Conservation (phyloP, 23 tunicate genomes). For the Styela clava region DNA sequence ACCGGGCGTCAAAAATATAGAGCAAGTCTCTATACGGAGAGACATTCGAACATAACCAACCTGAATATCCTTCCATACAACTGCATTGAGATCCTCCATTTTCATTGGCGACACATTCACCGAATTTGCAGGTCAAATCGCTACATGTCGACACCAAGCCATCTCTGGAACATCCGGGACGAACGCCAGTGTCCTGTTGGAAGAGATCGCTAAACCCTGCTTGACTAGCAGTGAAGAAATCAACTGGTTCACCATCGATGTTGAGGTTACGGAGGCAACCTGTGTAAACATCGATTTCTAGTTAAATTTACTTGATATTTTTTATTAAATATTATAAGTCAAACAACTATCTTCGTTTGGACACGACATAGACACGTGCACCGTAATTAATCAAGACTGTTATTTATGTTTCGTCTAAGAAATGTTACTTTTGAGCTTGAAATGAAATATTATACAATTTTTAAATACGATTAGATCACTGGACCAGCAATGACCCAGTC, state of each 20-base stretch:
- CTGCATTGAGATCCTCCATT: conserved; percentile 46
- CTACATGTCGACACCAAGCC: conserved; percentile 42
- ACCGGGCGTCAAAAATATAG: no score
- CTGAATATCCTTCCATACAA: conserved; percentile 64
- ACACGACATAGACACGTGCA: no score
- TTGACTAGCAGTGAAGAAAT: conserved; percentile 36
- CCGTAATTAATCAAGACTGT: no score
- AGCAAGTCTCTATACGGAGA: no score
- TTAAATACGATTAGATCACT: no score
- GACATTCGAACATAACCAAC: no score
- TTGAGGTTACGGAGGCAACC: conserved; percentile 22
- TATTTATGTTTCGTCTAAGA: no score
- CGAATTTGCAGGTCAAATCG: conserved; percentile 45
- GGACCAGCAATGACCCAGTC: no score
- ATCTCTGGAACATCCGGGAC: conserved; percentile 58
- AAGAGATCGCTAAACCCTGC: conserved; percentile 24
- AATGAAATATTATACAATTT: no score
- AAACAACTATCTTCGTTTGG: no score
- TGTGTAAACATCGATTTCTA: not conserved
- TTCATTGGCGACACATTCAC: conserved; percentile 31
- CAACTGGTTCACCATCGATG: conserved; percentile 37
- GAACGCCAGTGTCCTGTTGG: conserved; percentile 35
- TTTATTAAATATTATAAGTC: no score
- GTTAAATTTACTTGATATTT: not conserved
- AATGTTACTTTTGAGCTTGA: no score